These are phyloP conservation scores for Neotragus pygmaeus DNA, from an alignment of 2,113 vertebrate species.

Conservation along the genomic window DNA sequence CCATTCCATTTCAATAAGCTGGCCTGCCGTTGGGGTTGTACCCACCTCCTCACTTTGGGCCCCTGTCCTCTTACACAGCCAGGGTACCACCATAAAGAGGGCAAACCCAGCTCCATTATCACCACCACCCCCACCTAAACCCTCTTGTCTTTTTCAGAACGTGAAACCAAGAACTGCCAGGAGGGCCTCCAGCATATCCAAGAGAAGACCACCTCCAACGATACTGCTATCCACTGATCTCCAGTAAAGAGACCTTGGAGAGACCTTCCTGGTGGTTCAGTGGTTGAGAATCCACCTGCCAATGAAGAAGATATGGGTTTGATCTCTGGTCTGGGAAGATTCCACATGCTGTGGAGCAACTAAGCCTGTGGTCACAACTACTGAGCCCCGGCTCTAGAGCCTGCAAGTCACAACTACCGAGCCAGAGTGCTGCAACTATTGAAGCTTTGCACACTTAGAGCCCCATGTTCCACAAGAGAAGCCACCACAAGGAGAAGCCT, in stretches of 20 bases:
- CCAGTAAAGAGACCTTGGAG: slow-evolving; percentile 32
- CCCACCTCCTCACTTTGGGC: background rate
- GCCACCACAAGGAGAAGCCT: background rate
- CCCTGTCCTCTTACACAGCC: background rate
- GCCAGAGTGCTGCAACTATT: background rate
- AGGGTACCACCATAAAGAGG: background rate
- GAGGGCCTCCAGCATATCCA: background rate
- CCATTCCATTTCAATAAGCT: background rate
- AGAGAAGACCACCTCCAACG: background rate
- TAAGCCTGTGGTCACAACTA: background rate
- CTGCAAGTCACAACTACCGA: rapidly evolving
- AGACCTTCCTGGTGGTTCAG: background rate
- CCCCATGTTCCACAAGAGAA: background rate
- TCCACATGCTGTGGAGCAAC: background rate
- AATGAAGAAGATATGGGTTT: background rate
- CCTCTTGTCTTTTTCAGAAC: slow-evolving; percentile 30
- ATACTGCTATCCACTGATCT: background rate
- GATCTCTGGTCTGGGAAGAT: background rate
- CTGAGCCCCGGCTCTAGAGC: background rate
- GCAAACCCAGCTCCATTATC: background rate
- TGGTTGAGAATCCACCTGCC: background rate
- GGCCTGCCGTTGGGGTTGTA: background rate
- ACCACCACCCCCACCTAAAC: background rate
- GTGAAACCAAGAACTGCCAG: background rate
- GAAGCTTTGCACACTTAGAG: background rate